Percentiles rank a stretch among this genome's conserved stretches.
phyloP scores from a whole-genome alignment of 2,113 vertebrate genomes.

The Gallinago undulata region DNA sequence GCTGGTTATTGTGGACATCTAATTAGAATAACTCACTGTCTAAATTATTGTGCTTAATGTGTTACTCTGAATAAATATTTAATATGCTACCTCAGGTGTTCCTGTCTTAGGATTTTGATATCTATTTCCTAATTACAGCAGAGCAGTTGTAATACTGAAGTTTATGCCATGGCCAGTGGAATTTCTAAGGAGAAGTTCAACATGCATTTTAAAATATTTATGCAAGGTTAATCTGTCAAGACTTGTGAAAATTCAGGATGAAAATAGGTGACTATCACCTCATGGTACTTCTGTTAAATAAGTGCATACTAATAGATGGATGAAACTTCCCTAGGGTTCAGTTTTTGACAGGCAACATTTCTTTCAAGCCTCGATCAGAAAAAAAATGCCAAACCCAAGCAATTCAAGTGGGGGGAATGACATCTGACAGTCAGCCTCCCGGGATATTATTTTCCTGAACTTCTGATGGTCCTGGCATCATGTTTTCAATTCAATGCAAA shows the following conservation, averaged over 20 bases:
- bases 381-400: background rate
- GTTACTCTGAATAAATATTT: slow-evolving; percentile 61
- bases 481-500: background rate
- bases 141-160: slow-evolving; percentile 1
- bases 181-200: background rate
- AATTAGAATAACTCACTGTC: slow-evolving; percentile 59
- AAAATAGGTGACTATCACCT: background rate
- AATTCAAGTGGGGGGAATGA: background rate
- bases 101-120: slow-evolving; percentile 43
- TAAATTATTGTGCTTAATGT: slow-evolving; percentile 39
- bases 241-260: background rate
- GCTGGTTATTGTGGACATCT: slow-evolving; percentile 21
- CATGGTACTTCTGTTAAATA: background rate
- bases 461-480: background rate
- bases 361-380: background rate
- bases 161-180: background rate
- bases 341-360: background rate
- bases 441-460: background rate
- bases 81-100: slow-evolving; percentile 60
- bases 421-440: background rate
- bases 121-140: slow-evolving; percentile 48
- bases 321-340: background rate
- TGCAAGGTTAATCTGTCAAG: slow-evolving; percentile 41
- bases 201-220: slow-evolving; percentile 16
- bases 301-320: background rate